Evolutionary conservation across 2,797 vertebrate species (phyloP), one percentile per base, ranked within the genome.

Genomic region (Gymnothorax javanicus): DNA sequence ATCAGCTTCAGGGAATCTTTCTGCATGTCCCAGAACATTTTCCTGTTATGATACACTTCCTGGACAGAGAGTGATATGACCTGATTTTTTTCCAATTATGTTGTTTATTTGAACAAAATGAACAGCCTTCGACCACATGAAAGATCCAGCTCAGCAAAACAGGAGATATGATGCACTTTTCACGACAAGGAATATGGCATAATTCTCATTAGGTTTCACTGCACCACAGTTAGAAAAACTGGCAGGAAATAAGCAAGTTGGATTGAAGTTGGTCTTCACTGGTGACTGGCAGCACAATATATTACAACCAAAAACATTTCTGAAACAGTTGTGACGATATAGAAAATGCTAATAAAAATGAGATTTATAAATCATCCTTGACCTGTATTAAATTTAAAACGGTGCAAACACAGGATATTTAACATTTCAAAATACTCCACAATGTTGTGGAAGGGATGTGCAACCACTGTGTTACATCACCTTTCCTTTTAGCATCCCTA

Each of bases 1-100:
- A 73, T 20, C 71, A 17, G 57, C 86, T 89, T 89, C 82, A 89
- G 23, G 89, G 85, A 90, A 90, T 90, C 67, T 84, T 13, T 85
- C 87, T 84, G 23, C 82, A 52, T 0, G 0, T 81, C 88, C 85
- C 87, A 89, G 87, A 87, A 84, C 86, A 90, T 92, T 87, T 90
- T 90, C 87, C 8, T 88, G 85, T 85, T 67, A 50, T 64, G 60
- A 84, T 67, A 84, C n/a, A 64, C 59, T 13, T 84, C 83, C 62
- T 52, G 43, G 50, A 83, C 57, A 84, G 33, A 52, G 52, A 23
- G 59, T 84, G 60, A 67, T 8, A 84, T 64, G 17, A 43, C 33
- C 27, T 64, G 33, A 75, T 81, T 64, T 81, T 86, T 67, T 64
- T 7, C 20, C 15, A 20, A 20, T 64, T 64, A 20, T 64, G 60